A percentile compares a stretch with the other conserved stretches of the same genome.
phyloP scores from a whole-genome alignment of 2,888 invertebrate genomes.

The Sphaerophoria rueppellii region DNA sequence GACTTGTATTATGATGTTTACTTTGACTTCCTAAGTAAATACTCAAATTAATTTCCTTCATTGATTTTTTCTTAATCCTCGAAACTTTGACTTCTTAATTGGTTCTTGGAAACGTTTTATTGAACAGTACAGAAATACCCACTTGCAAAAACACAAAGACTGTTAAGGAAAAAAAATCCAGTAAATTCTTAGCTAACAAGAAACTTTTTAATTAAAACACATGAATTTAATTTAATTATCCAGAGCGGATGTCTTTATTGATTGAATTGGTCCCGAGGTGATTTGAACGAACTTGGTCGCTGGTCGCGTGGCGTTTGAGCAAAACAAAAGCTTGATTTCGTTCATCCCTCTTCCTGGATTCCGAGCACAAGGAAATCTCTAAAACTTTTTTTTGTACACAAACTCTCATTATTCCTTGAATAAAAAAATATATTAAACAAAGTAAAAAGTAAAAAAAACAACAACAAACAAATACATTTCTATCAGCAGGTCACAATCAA shows the following conservation, averaged over 20 bases:
- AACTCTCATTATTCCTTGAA: slow-evolving; percentile 26
- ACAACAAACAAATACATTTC: not conserved
- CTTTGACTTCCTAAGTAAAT: too few relatives aligned
- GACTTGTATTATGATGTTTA: too few relatives aligned
- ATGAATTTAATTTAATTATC: slow-evolving; percentile 36
- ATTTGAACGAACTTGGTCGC: slow-evolving; percentile 1
- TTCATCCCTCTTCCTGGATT: not conserved
- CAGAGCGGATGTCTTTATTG: slow-evolving; percentile 36
- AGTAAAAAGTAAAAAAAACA: not conserved
- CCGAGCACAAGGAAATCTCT: slow-evolving; percentile 7
- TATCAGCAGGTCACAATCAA: slow-evolving; percentile 56
- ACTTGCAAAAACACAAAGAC: too few relatives aligned
- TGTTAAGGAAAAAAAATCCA: too few relatives aligned
- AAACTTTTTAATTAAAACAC: slow-evolving; percentile 39
- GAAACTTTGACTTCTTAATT: too few relatives aligned
- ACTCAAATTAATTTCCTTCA: too few relatives aligned
- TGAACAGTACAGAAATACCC: too few relatives aligned
- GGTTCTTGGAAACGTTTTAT: too few relatives aligned
- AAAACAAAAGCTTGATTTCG: slow-evolving; percentile 37
- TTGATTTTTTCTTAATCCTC: too few relatives aligned
- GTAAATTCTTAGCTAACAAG: not conserved
- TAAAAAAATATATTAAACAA: slow-evolving; percentile 1
- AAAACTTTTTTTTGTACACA: not conserved
- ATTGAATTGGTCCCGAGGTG: slow-evolving; percentile 38
- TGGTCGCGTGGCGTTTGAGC: slow-evolving; percentile 1